These are phyloP conservation scores for Stictonetta naevosa DNA, from an alignment of 2,113 vertebrate species.

Conservation along the genomic window DNA sequence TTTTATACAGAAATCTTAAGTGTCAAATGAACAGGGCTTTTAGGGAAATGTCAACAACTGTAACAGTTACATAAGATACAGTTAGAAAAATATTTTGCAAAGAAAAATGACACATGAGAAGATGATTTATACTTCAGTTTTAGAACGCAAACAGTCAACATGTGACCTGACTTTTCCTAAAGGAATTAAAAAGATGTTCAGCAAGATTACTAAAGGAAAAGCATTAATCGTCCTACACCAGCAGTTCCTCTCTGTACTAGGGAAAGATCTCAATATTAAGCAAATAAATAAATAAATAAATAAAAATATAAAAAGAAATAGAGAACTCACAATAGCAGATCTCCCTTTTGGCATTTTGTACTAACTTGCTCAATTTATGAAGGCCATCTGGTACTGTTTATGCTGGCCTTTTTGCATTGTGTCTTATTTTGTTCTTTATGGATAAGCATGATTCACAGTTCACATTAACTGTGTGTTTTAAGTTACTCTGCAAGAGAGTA, in stretches of 20 bases:
- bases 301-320: background rate
- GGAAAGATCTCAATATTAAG: background rate
- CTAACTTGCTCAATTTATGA: background rate
- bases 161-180: slow-evolving; percentile 53
- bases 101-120: slow-evolving; percentile 48
- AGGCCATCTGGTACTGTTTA: slow-evolving; percentile 19
- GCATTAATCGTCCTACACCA: background rate
- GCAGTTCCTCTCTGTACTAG: background rate
- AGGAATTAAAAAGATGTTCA: slow-evolving; percentile 33
- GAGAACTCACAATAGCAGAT: background rate
- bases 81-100: slow-evolving; percentile 68
- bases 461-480: background rate
- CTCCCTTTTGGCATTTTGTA: background rate
- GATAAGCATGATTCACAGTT: background rate
- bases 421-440: background rate
- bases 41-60: slow-evolving; percentile 55
- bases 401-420: background rate
- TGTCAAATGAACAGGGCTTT: slow-evolving; percentile 42
- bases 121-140: slow-evolving; percentile 50
- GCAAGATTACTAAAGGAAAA: slow-evolving; percentile 24
- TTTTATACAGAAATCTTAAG: background rate
- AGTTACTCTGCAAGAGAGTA: background rate
- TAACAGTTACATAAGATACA: slow-evolving; percentile 49
- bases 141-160: slow-evolving; percentile 29
- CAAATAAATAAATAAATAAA: background rate